Evolutionary conservation across 2,888 invertebrate species (phyloP).

Genomic region (Leucophenga maculata): DNA sequence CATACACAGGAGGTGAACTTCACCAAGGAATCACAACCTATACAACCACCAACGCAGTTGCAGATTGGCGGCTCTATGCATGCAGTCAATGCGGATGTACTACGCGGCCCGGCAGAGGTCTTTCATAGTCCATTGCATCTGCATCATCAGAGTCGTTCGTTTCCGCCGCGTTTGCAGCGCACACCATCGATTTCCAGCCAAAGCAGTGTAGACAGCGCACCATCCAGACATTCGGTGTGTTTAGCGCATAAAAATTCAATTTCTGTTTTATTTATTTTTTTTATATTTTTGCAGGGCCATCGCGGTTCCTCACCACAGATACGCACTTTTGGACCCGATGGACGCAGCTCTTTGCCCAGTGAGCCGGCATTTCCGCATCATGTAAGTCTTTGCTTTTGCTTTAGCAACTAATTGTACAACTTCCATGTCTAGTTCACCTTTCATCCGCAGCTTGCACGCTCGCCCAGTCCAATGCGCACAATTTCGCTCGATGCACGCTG

Average conservation of each 20-base stretch:
- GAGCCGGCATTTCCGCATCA: slow-evolving; percentile 68
- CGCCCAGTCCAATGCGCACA: slow-evolving; percentile 85
- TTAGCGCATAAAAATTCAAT: slow-evolving; percentile 2
- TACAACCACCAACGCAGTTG: slow-evolving; percentile 75
- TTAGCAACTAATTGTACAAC: background rate
- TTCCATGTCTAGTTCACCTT: background rate
- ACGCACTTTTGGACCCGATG: slow-evolving; percentile 87
- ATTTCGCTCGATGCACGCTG: slow-evolving; percentile 84
- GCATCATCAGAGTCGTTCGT: slow-evolving; percentile 81
- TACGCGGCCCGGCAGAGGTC: slow-evolving; percentile 74
- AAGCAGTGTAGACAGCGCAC: slow-evolving; percentile 85
- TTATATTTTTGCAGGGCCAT: slow-evolving; percentile 75
- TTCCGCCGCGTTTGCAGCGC: slow-evolving; percentile 80
- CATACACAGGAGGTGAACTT: slow-evolving; percentile 80
- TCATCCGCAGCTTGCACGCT: slow-evolving; percentile 74
- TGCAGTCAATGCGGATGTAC: slow-evolving; percentile 65
- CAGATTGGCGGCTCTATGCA: slow-evolving; percentile 62
- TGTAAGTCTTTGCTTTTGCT: slow-evolving; percentile 34
- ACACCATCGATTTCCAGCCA: slow-evolving; percentile 88
- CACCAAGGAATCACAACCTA: slow-evolving; percentile 77
- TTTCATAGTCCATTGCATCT: slow-evolving; percentile 76
- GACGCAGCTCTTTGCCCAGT: slow-evolving; percentile 75
- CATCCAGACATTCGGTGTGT: slow-evolving; percentile 75
- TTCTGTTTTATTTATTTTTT: background rate
- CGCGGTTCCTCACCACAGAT: slow-evolving; percentile 89